Conservation (phyloP, 1,140 invertebrate species). For the Hyles vespertilio region DNA sequence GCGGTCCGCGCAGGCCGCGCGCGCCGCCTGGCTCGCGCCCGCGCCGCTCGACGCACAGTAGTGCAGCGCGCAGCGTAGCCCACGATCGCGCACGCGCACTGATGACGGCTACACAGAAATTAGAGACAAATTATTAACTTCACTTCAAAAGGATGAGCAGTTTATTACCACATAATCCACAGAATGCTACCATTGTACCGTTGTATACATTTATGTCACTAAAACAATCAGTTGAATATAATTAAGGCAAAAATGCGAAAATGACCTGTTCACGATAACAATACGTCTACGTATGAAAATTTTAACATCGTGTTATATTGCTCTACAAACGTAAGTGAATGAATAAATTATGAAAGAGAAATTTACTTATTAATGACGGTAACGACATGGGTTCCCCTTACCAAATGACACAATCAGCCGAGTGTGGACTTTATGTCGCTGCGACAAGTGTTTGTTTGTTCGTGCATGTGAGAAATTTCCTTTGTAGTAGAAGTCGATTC, state of each 20-base stretch:
- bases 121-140: background rate
- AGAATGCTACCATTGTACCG: no score
- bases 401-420: slow-evolving; percentile 16
- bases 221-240: no score
- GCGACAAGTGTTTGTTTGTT: background rate
- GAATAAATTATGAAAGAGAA: no score
- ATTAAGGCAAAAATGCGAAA: background rate
- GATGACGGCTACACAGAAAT: slow-evolving; percentile 75
- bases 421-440: slow-evolving; percentile 2
- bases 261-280: background rate
- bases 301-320: background rate
- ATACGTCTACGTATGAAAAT: background rate
- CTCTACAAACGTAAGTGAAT: background rate
- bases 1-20: slow-evolving; percentile 82
- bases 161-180: no score
- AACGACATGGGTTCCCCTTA: background rate
- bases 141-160: no score
- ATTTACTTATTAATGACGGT: no score
- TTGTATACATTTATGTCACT: no score
- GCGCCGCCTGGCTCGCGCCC: slow-evolving; percentile 74
- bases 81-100: slow-evolving; percentile 84
- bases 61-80: slow-evolving; percentile 91
- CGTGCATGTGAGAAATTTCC: slow-evolving; percentile 18
- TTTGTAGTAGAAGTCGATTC: slow-evolving; percentile 29
- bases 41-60: slow-evolving; percentile 89